Percentiles rank a stretch among this genome's conserved stretches.
Evolutionary conservation across 2,888 invertebrate genomes (phyloP).

Genomic region (Drosophila monieri): DNA sequence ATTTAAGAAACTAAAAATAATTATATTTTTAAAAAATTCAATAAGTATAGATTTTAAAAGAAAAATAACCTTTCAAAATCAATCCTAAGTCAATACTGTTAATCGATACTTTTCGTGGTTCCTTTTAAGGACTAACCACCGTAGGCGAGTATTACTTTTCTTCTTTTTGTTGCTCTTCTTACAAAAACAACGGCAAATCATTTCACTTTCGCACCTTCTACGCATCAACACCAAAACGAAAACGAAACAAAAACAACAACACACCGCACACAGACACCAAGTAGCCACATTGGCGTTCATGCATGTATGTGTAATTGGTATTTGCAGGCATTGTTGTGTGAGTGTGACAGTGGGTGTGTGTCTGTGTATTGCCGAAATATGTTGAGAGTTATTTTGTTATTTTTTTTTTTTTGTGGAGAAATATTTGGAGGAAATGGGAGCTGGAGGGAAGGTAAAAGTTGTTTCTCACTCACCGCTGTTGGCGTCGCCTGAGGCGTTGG

Average conservation of each 20-base stretch:
- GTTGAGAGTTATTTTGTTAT: slow-evolving; percentile 2
- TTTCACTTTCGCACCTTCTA: slow-evolving; percentile 72
- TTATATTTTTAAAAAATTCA: neutral
- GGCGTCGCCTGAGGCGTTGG: slow-evolving; percentile 66
- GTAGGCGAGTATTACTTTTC: slow-evolving; percentile 43
- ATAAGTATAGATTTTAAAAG: neutral
- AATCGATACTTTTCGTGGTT: neutral
- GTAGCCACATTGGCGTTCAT: slow-evolving; percentile 13
- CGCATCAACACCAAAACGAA: slow-evolving; percentile 35
- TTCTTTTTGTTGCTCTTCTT: slow-evolving; percentile 30
- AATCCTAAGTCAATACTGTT: neutral
- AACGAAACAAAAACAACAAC: slow-evolving; percentile 27
- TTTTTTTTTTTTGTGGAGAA: slow-evolving; percentile 13
- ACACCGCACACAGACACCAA: slow-evolving; percentile 17
- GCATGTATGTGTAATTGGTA: slow-evolving; percentile 41
- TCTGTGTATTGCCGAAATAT: slow-evolving; percentile 37
- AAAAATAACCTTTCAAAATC: neutral
- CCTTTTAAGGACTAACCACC: slow-evolving; percentile 11
- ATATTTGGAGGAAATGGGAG: neutral
- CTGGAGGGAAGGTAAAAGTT: slow-evolving; percentile 35
- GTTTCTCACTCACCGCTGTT: slow-evolving; percentile 69
- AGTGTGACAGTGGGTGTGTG: slow-evolving; percentile 13
- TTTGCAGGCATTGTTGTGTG: slow-evolving; percentile 28
- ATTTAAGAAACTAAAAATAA: no score
- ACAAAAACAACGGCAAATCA: slow-evolving; percentile 41